phyloP scores from a whole-genome alignment of 1,140 invertebrate species.

The Hypsibius dujardini region DNA sequence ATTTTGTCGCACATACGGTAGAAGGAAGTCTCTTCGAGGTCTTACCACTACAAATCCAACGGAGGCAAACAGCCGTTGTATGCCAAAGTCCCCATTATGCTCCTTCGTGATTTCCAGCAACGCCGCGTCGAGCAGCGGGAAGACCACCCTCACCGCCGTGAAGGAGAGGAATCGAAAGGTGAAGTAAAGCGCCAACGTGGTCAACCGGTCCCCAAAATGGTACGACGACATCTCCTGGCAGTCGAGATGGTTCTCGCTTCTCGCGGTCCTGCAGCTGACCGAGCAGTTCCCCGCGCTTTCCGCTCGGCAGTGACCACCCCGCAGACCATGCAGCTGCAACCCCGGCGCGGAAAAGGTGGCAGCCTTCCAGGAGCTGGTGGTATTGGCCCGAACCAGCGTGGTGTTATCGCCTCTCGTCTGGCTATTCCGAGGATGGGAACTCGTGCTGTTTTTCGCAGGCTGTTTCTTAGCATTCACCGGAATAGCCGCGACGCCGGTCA shows the following conservation, averaged over 20 bases:
- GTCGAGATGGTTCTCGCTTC: not conserved
- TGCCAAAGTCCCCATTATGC: conserved; percentile 16
- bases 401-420: too few species aligned
- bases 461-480: too few species aligned
- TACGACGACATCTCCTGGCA: not conserved
- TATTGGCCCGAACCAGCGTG: not conserved
- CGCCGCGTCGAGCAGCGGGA: conserved; percentile 8
- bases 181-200: conserved; percentile 11
- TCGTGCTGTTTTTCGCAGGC: too few species aligned
- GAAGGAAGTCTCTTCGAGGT: too few species aligned
- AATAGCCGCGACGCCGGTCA: too few species aligned
- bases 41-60: not conserved
- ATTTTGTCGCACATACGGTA: too few species aligned
- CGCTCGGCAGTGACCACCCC: not conserved
- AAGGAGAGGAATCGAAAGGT: conserved; percentile 1
- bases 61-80: conserved; percentile 8
- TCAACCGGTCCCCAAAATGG: not conserved
- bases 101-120: conserved; percentile 5
- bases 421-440: too few species aligned
- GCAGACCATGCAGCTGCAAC: not conserved
- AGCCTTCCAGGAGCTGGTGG: not conserved
- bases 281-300: not conserved
- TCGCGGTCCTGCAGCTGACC: not conserved
- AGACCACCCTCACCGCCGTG: conserved; percentile 2
- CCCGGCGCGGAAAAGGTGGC: not conserved